Base-by-base conservation (phyloP, 2,888 invertebrate species). In the Tyria jacobaeae region DNA sequence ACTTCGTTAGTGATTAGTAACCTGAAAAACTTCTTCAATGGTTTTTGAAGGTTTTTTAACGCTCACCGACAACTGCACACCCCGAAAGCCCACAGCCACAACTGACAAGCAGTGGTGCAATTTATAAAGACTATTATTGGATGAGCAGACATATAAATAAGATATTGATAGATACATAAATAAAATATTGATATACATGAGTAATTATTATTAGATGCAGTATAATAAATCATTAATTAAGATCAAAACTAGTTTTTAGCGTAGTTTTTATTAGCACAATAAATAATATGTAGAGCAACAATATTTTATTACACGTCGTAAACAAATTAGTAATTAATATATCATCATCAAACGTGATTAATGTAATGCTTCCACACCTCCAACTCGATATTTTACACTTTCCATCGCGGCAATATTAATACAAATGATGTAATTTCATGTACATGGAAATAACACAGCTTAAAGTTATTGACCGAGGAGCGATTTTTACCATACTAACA, bases 381-480 rank as follows among this genome's bases (percentile, higher is more conserved):
- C 53, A 50, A 68, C 68, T 76, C 47, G 25, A 44, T 44, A 51
- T 44, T 44, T 53, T 49, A 62, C 62, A 56, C 51, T 59, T 60
- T 70, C 67, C 57, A 60, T 67, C 58, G 35, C 56, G 62, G 59
- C 53, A 59, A 66, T 78, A 76, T 78, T 63, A 62, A 66, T 71
- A 75, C 64, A 62, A 76, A 78, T 71, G 56, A 62, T 58, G 53
- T 66, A 51, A 67, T 71, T 59, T 70, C 79, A 76, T 54, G 63
- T 60, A 64, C 51, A 56, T 62, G 60, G 49, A 54, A 58, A 56
- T 24, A 54, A 47, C 31, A 51, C 56, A 21, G 7, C 5, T 10
- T n/a, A n/a, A 48, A 48, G 66, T 64, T 68, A 48, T 41, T 60
- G 68, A 75, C 68, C 75, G 57, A 34, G 34, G 5, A 24, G 48